A percentile compares a stretch with the other conserved stretches of the same genome.
Evolutionary conservation across 2,888 invertebrate species (phyloP).

Genomic region (Phasia obesa): DNA sequence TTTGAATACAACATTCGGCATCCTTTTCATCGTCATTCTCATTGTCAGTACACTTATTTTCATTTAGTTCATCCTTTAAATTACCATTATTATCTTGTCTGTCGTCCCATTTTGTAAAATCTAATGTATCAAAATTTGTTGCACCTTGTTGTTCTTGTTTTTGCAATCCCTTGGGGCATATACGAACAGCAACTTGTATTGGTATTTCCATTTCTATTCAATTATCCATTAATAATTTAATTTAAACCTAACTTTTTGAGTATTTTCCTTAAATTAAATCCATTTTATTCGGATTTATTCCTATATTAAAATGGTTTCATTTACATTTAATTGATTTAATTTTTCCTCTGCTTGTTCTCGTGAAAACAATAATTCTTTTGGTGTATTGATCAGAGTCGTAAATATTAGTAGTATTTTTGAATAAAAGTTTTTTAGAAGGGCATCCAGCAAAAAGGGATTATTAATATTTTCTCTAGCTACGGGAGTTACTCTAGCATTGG

Average conservation of each 20-base stretch:
- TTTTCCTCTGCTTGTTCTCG: conserved; percentile 34
- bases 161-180: conserved; percentile 85
- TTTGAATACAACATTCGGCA: conserved; percentile 76
- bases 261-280: conserved; percentile 9
- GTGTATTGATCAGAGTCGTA: conserved; percentile 45
- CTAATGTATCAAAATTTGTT: conserved; percentile 23
- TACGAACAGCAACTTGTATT: conserved; percentile 88
- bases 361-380: conserved; percentile 57
- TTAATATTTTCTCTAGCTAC: too few species aligned
- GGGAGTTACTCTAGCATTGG: too few species aligned
- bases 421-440: too few species aligned
- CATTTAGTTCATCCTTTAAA: conserved; percentile 9
- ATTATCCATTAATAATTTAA: conserved; percentile 9
- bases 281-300: conserved; percentile 31
- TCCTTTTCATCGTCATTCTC: conserved; percentile 63
- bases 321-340: conserved; percentile 17
- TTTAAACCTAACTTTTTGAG: conserved; percentile 3
- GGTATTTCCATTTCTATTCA: conserved; percentile 86
- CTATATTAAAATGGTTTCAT: background rate
- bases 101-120: background rate
- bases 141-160: conserved; percentile 69
- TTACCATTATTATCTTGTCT: conserved; percentile 71
- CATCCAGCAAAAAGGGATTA: too few species aligned
- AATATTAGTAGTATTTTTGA: conserved; percentile 7
- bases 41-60: conserved; percentile 9